Evolutionary conservation across 2,113 vertebrate genomes (phyloP).

Genomic region (Perca flavescens): DNA sequence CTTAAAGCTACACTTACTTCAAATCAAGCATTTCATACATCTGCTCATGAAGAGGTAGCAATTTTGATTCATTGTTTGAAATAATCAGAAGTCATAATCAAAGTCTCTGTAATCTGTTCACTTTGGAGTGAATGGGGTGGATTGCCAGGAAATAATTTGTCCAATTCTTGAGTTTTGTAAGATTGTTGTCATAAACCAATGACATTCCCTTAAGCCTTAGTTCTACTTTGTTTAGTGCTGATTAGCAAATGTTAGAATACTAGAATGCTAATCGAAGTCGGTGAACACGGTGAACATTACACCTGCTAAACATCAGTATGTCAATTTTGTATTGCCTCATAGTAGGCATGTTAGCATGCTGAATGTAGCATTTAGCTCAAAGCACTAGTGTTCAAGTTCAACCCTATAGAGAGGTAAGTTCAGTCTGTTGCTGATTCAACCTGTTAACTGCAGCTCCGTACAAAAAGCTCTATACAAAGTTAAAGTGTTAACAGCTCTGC

Average conservation of each 20-base stretch:
- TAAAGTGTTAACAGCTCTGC: no score
- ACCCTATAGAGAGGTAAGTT: no score
- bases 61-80: not conserved
- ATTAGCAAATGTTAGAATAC: not conserved
- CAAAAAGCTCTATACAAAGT: no score
- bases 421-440: no score
- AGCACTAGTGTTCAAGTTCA: no score
- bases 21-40: not conserved
- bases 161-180: not conserved
- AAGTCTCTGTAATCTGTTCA: not conserved
- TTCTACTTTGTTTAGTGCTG: not conserved
- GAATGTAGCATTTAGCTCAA: no score
- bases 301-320: not conserved
- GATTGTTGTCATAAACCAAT: not conserved
- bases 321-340: no score
- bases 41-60: no score
- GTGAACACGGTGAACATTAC: not conserved
- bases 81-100: not conserved
- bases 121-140: not conserved
- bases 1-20: not conserved
- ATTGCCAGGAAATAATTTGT: not conserved
- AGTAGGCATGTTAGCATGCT: no score
- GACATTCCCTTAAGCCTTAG: not conserved
- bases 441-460: no score
- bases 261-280: not conserved